Conservation (phyloP, 2,888 invertebrate species). For the Macrophya annulata region DNA sequence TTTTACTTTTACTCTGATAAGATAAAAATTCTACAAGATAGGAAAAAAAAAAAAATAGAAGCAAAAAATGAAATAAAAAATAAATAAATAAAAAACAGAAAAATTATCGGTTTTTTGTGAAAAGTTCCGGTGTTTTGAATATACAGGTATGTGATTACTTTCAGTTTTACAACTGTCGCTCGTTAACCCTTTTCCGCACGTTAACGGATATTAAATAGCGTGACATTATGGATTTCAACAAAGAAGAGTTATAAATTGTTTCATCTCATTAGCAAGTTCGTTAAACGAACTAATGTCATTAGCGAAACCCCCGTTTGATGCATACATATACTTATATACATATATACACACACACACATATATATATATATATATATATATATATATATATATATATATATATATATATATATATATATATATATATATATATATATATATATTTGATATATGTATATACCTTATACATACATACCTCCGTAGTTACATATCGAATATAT, state of each 20-base stretch:
- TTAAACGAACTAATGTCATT: constrained; percentile 47
- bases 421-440: neutral
- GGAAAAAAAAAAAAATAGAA: neutral
- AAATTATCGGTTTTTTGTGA: neutral
- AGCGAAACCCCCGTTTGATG: neutral
- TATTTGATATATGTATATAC: neutral
- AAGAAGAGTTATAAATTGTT: constrained; percentile 51
- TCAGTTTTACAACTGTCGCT: neutral
- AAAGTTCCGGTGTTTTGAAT: neutral
- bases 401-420: constrained; percentile 33
- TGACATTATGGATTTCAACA: constrained; percentile 12
- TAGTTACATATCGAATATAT: constrained; percentile 31
- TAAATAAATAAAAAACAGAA: neutral
- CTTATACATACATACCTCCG: constrained; percentile 2
- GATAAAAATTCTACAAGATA: too few species aligned
- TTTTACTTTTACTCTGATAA: too few species aligned
- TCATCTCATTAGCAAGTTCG: constrained; percentile 49
- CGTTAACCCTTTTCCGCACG: neutral
- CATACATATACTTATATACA: neutral
- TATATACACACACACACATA: neutral
- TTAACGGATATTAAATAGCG: constrained; percentile 15
- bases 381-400: neutral
- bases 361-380: neutral
- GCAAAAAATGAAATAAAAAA: neutral
- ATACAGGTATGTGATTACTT: neutral